Conservation (phyloP, 2,888 invertebrate genomes). For the Tribolium freemani region DNA sequence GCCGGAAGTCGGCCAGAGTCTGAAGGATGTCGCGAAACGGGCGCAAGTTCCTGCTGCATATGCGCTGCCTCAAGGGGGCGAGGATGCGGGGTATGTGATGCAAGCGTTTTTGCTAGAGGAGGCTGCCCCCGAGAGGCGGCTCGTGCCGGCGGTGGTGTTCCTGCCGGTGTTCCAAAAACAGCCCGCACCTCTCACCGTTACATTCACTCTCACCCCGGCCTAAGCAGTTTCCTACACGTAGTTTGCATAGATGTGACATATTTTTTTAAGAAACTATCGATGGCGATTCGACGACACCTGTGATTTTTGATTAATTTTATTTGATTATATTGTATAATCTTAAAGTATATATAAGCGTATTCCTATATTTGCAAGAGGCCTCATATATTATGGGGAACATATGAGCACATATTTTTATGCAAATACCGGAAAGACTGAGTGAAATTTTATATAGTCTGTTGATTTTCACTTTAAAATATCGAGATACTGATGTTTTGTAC, state of each 20-base stretch:
- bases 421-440: conserved; percentile 72
- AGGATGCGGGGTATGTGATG: conserved; percentile 78
- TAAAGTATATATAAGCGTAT: conserved; percentile 61
- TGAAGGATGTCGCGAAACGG: conserved; percentile 71
- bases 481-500: conserved; percentile 69
- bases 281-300: conserved; percentile 70
- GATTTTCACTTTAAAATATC: conserved; percentile 69
- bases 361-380: conserved; percentile 66
- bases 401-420: conserved; percentile 70
- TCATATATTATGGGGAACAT: conserved; percentile 68
- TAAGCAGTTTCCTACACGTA: conserved; percentile 70
- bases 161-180: conserved; percentile 92
- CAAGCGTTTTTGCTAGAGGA: conserved; percentile 92
- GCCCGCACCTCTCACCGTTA: conserved; percentile 88
- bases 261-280: conserved; percentile 67
- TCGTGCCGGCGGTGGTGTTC: conserved; percentile 93
- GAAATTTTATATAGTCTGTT: conserved; percentile 70
- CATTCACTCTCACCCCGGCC: conserved; percentile 94
- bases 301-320: conserved; percentile 69
- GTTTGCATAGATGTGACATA: conserved; percentile 66
- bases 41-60: conserved; percentile 75
- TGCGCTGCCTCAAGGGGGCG: conserved; percentile 72
- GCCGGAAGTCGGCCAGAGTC: conserved; percentile 68
- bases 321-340: conserved; percentile 64
- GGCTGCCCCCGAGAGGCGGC: conserved; percentile 70